phyloP scores from a whole-genome alignment of 2,113 vertebrate genomes.

The Solea senegalensis region DNA sequence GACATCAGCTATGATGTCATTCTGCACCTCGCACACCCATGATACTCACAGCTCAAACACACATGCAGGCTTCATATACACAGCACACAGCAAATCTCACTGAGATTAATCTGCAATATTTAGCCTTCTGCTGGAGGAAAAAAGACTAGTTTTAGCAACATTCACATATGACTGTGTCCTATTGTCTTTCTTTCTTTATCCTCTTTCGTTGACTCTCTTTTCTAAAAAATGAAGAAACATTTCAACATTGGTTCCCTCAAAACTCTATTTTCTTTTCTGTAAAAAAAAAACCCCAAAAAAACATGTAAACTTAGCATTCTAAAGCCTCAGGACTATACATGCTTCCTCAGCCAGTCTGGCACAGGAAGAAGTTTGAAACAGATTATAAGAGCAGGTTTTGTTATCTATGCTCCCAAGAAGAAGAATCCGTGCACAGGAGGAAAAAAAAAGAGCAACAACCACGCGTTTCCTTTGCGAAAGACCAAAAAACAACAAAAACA shows the following conservation, averaged over 20 bases:
- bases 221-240: not conserved
- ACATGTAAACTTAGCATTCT: conserved; percentile 25
- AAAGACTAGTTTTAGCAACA: not conserved
- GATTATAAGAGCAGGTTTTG: not conserved
- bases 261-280: conserved; percentile 27
- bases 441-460: not conserved
- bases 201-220: conserved; percentile 1
- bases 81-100: too few species aligned
- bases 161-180: not conserved
- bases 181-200: conserved; percentile 20
- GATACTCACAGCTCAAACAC: conserved; percentile 22
- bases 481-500: not conserved
- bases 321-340: conserved; percentile 2
- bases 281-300: too few species aligned
- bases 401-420: not conserved
- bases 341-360: conserved; percentile 7
- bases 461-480: not conserved
- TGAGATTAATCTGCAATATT: not conserved
- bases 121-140: not conserved
- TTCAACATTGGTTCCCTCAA: conserved; percentile 4
- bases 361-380: not conserved
- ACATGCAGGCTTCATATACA: not conserved
- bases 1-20: conserved; percentile 72
- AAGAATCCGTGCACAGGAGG: not conserved
- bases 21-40: conserved; percentile 19